Evolutionary conservation across 2,113 vertebrate species (phyloP).

Genomic region (Lipophrys pholis): DNA sequence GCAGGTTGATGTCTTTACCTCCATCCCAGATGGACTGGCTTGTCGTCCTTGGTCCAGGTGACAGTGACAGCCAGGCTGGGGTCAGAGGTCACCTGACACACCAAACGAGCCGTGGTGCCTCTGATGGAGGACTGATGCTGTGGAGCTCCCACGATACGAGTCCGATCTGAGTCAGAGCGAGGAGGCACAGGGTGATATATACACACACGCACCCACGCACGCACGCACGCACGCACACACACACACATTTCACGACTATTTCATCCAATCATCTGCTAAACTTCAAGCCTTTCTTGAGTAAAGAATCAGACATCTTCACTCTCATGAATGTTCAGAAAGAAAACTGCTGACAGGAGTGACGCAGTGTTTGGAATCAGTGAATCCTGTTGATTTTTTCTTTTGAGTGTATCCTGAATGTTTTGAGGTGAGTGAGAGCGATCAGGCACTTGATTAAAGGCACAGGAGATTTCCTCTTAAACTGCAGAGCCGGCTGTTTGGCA

Average conservation of each 20-base stretch:
- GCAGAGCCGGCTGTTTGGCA: slow-evolving; percentile 41
- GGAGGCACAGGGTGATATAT: neutral
- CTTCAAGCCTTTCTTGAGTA: too few species aligned
- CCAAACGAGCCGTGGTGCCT: slow-evolving; percentile 86
- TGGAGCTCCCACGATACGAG: slow-evolving; percentile 88
- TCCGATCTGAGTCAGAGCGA: slow-evolving; percentile 86
- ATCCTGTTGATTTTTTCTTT: too few species aligned
- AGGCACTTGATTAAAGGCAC: slow-evolving; percentile 40
- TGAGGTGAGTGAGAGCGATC: neutral
- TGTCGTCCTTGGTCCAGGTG: slow-evolving; percentile 91
- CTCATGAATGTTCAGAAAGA: too few species aligned
- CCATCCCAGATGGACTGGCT: slow-evolving; percentile 85
- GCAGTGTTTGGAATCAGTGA: too few species aligned
- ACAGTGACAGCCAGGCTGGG: slow-evolving; percentile 84
- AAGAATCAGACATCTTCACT: too few species aligned
- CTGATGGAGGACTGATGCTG: slow-evolving; percentile 85
- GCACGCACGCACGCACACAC: too few species aligned
- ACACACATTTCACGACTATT: too few species aligned
- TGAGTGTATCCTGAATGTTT: too few species aligned
- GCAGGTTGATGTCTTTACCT: slow-evolving; percentile 77
- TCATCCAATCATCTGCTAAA: too few species aligned
- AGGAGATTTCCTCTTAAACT: neutral
- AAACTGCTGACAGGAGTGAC: too few species aligned
- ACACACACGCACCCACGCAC: too few species aligned
- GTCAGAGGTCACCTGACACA: slow-evolving; percentile 90